phyloP scores from a whole-genome alignment of 2,113 vertebrate genomes.

The Rutilus rutilus region DNA sequence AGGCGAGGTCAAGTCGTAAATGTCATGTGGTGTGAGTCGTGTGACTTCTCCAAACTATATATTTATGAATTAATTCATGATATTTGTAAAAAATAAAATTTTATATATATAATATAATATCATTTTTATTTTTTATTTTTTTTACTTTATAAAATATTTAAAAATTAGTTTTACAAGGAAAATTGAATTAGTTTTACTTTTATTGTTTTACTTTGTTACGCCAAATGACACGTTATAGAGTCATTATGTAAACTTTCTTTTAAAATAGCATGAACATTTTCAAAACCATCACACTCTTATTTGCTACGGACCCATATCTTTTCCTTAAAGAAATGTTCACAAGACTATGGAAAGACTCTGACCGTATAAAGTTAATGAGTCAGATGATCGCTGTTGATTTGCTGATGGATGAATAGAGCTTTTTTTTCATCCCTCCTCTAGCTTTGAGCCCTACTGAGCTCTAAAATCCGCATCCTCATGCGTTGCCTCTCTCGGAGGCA shows the following conservation, averaged over 20 bases:
- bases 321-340: background rate
- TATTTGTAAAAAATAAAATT: too few relatives aligned
- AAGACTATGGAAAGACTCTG: background rate
- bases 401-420: conserved; percentile 42
- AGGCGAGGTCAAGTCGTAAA: background rate
- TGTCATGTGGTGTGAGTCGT: background rate
- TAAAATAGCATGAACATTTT: background rate
- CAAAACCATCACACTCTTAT: background rate
- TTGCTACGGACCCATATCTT: background rate
- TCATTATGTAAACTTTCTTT: background rate
- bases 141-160: too few relatives aligned
- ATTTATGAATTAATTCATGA: too few relatives aligned
- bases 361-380: conserved; percentile 32
- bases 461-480: conserved; percentile 46
- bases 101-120: too few relatives aligned
- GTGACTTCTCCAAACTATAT: background rate
- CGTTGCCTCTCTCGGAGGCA: conserved; percentile 41
- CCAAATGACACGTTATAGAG: background rate
- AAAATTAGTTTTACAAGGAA: background rate
- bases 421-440: conserved; percentile 31
- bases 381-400: conserved; percentile 41
- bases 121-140: too few relatives aligned
- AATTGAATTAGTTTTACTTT: background rate
- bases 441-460: conserved; percentile 40
- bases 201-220: background rate